Percentiles rank a stretch among this genome's conserved stretches.
phyloP scores from a whole-genome alignment of 92 coral and sea anemone genomes.

The Porites rus region DNA sequence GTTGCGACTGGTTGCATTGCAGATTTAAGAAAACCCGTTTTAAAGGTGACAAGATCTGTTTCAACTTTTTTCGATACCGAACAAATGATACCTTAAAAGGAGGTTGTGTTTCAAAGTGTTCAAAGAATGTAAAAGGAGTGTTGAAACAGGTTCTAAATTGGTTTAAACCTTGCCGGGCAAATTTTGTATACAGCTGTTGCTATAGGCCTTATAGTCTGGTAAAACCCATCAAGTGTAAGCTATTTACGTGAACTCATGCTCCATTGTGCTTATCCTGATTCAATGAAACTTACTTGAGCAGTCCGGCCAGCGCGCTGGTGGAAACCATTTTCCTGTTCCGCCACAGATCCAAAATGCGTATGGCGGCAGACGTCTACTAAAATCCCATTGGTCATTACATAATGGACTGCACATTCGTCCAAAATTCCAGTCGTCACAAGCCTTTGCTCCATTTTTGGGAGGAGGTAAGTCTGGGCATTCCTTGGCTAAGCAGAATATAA shows the following conservation, averaged over 20 bases:
- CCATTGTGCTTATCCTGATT: no score
- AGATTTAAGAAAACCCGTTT: no score
- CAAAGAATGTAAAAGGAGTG: no score
- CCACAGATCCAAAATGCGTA: conserved; percentile 49
- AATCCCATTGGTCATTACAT: conserved; percentile 52
- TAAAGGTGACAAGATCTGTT: no score
- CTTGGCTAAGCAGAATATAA: conserved; percentile 23
- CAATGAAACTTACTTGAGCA: conserved; percentile 45
- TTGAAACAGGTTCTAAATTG: no score
- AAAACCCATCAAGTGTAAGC: background rate
- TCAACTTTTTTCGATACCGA: no score
- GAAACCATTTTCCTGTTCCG: conserved; percentile 49
- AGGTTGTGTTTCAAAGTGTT: no score
- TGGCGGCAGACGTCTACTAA: background rate
- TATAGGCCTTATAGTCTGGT: no score
- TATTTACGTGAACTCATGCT: background rate
- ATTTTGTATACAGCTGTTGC: no score
- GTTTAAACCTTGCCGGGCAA: no score
- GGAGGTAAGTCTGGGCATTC: conserved; percentile 29
- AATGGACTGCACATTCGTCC: conserved; percentile 47
- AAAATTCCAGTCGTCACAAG: conserved; percentile 52
- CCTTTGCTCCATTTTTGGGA: conserved; percentile 54
- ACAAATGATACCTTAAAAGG: no score
- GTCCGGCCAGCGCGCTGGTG: conserved; percentile 50
- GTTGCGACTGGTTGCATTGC: no score